These are phyloP conservation scores for Marmota monax DNA, from an alignment of 2,113 vertebrate species.

Conservation along the genomic window DNA sequence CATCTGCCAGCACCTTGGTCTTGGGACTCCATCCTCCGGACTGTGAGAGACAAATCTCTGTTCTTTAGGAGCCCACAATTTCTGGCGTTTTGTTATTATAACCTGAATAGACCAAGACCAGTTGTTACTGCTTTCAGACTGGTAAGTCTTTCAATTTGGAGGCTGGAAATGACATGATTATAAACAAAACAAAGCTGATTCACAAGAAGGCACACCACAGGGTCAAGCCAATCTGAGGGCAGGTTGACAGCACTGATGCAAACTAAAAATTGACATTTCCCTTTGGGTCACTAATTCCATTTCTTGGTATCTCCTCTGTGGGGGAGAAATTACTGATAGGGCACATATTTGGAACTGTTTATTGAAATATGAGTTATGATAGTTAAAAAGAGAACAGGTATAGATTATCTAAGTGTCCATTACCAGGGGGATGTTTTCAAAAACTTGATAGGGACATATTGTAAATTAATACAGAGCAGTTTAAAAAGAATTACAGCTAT, in stretches of 20 bases:
- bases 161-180: neutral
- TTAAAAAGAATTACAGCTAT: neutral
- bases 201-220: neutral
- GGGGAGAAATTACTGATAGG: neutral
- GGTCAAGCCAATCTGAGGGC: neutral
- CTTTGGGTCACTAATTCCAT: neutral
- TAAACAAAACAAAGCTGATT: neutral
- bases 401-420: neutral
- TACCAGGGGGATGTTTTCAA: neutral
- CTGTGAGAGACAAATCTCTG: neutral
- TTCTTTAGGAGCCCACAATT: neutral
- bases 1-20: neutral
- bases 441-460: neutral
- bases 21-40: neutral
- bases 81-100: neutral
- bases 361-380: constrained; percentile 5
- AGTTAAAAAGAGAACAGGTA: neutral
- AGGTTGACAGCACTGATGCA: neutral
- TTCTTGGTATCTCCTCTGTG: neutral
- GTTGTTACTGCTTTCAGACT: constrained; percentile 10
- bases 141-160: neutral
- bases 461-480: neutral
- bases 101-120: neutral
- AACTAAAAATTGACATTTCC: neutral
- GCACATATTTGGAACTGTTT: neutral